Evolutionary conservation across 2,113 vertebrate species (phyloP), one percentile per base, ranked within the genome.

Genomic region (Pseudopodoces humilis): DNA sequence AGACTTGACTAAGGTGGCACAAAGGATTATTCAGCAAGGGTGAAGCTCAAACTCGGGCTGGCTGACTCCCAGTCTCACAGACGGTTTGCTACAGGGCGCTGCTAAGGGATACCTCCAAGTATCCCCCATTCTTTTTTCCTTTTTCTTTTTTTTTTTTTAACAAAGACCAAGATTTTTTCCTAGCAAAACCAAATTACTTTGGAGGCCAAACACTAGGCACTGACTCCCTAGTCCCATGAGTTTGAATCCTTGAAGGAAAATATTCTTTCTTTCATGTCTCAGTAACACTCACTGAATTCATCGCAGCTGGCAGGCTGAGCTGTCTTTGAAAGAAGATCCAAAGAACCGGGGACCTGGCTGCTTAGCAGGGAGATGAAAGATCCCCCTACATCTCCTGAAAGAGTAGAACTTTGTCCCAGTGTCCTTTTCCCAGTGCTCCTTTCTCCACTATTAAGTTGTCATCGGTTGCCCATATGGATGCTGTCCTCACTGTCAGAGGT

Each of bases 271-370:
- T 95, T 95, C 71, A 77, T 88, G 71, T 81, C 82, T 74, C 41
- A 15, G 47, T n/a, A 90, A 75, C 60, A 71, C 85, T 74, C 75
- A 20, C n/a, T 30, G 82, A 93, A 81, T 86, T 92, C 90, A 39
- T 41, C 60, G 71, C 70, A 92, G 79, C 79, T 92, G 94, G 75
- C 88, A 92, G 68, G 30, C 70, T 90, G 46, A 65, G 39, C 5
- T 5, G 58, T 10, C 84, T 97, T 80, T 83, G 90, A 95, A 96
- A 94, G 56, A 41, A 90, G 59, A 95, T 88, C 68, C 93, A 52
- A 83, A 83, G 72, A 86, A 46, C n/a, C 0, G 1, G 49, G 62
- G 77, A 88, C 90, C 90, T 93, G 83, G 75, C 90, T 93, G 85
- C 75, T 35, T 58, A 67, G 44, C 75, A 78, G 31, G 27, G 75